Conservation (phyloP, 2,113 vertebrate genomes). For the Microcebus griseorufus region DNA sequence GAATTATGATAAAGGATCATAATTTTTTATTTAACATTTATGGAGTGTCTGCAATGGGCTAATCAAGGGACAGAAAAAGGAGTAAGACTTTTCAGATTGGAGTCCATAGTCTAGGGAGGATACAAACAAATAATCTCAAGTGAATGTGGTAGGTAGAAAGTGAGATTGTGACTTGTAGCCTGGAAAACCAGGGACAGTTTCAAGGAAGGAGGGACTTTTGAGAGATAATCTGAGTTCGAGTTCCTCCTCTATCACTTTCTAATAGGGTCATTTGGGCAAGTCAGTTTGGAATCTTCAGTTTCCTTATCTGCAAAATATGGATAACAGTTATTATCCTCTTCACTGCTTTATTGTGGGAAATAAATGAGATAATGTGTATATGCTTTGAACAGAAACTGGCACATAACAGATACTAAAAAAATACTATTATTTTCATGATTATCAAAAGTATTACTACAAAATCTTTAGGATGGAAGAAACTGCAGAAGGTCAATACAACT, state of each 20-base stretch:
- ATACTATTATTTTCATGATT: neutral
- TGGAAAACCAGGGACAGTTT: neutral
- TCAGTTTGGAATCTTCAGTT: neutral
- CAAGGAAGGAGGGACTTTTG: neutral
- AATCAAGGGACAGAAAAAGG: neutral
- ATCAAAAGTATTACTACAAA: neutral
- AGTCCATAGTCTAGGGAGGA: neutral
- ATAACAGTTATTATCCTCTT: neutral
- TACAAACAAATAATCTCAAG: neutral
- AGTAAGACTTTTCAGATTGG: neutral
- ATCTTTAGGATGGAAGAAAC: neutral
- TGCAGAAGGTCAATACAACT: neutral
- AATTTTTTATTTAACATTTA: neutral
- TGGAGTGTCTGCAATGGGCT: neutral
- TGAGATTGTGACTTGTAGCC: neutral
- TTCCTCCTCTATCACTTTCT: neutral
- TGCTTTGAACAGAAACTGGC: neutral
- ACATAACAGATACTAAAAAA: neutral
- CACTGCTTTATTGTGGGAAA: neutral
- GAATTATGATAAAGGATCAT: neutral
- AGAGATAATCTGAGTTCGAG: neutral
- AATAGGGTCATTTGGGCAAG: neutral
- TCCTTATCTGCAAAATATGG: neutral
- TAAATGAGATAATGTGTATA: neutral
- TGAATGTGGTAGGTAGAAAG: neutral